Conservation (phyloP, 2,797 vertebrate genomes). For the Danio tinwini region DNA sequence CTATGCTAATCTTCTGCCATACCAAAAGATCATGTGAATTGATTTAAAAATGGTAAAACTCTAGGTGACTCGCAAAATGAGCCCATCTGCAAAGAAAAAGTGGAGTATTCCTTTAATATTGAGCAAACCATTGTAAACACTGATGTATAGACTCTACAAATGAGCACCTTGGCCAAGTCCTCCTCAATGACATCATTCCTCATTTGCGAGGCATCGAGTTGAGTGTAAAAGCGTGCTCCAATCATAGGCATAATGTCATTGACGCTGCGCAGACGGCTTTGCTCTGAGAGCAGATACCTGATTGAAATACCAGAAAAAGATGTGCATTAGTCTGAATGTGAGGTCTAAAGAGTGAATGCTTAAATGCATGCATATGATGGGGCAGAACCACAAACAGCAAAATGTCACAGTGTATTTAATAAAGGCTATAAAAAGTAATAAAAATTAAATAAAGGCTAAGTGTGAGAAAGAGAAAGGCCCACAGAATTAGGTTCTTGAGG, state of each 20-base stretch:
- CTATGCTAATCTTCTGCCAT: too few relatives aligned
- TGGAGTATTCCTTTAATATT: too few relatives aligned
- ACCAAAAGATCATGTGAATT: too few relatives aligned
- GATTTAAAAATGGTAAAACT: too few relatives aligned
- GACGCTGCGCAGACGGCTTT: slow-evolving; percentile 96
- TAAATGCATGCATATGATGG: background rate
- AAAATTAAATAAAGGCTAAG: background rate
- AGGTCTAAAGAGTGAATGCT: background rate
- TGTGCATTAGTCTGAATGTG: background rate
- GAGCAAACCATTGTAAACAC: too few relatives aligned
- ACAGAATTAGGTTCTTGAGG: slow-evolving; percentile 99
- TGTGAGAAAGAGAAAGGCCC: slow-evolving; percentile 63
- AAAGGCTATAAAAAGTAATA: background rate
- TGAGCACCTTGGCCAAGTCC: slow-evolving; percentile 94
- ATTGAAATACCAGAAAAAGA: background rate
- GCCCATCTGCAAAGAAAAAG: too few relatives aligned
- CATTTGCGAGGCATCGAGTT: slow-evolving; percentile 98
- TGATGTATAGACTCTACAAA: background rate
- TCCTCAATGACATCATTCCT: slow-evolving; percentile 99
- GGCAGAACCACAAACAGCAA: background rate
- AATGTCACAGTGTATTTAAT: background rate
- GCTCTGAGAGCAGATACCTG: slow-evolving; percentile 97
- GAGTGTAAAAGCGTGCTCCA: slow-evolving; percentile 98
- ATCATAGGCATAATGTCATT: slow-evolving; percentile 99
- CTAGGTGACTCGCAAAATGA: too few relatives aligned